Conservation (phyloP, 2,113 vertebrate species). For the Lanius ludovicianus region DNA sequence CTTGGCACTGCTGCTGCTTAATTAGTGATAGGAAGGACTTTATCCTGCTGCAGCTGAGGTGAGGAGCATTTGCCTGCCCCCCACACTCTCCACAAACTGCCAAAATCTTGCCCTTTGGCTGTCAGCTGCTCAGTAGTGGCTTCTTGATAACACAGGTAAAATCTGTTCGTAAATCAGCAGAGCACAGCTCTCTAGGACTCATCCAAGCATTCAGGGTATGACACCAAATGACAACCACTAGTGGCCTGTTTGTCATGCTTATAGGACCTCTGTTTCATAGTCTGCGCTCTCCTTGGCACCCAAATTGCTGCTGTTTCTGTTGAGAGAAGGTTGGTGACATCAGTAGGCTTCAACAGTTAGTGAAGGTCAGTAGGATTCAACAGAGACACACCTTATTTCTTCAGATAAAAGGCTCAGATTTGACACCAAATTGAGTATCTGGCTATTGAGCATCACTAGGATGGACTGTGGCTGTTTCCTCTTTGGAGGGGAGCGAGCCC, state of each 20-base stretch:
- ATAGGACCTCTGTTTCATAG: background rate
- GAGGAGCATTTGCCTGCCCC: background rate
- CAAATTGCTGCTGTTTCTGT: background rate
- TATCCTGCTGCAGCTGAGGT: background rate
- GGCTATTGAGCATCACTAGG: fast-evolving
- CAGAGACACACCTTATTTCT: background rate
- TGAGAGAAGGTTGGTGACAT: background rate
- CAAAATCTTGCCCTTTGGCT: background rate
- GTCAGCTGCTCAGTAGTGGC: background rate
- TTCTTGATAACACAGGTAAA: background rate
- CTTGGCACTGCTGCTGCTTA: background rate
- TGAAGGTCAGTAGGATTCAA: background rate
- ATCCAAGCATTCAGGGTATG: background rate
- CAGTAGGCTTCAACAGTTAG: background rate
- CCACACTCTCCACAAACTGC: background rate
- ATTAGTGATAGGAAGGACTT: background rate
- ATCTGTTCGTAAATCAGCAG: background rate
- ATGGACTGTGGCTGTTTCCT: background rate
- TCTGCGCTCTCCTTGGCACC: background rate
- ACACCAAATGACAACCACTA: background rate
- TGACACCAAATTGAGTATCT: background rate
- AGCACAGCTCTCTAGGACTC: background rate
- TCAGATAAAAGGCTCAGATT: background rate
- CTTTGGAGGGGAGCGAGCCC: background rate
- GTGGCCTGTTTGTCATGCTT: background rate